Conservation (phyloP, 1,140 invertebrate genomes). For the Panagrolaimus sp. region DNA sequence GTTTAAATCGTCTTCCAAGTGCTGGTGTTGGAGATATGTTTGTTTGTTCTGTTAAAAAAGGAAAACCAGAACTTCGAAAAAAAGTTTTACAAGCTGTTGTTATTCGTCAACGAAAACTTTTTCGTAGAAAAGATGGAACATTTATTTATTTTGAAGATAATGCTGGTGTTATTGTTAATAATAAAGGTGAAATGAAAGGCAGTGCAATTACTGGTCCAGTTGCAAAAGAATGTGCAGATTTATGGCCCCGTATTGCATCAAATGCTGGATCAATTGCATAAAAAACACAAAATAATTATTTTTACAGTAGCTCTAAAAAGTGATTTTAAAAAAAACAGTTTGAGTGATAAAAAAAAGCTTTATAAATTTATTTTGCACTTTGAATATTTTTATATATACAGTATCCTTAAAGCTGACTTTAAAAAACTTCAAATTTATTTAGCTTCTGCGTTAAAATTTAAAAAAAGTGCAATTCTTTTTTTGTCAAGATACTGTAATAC, state of each 20-base stretch:
- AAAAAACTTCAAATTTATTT: too few relatives aligned
- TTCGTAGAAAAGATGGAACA: constrained; percentile 93
- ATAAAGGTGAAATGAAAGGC: constrained; percentile 99
- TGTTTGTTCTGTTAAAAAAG: constrained; percentile 96
- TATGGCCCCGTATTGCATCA: constrained; percentile 98
- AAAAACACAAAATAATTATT: too few relatives aligned
- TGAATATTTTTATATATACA: too few relatives aligned
- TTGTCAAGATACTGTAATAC: too few relatives aligned
- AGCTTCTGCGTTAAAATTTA: too few relatives aligned
- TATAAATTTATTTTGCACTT: too few relatives aligned
- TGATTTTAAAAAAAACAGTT: too few relatives aligned
- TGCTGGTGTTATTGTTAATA: constrained; percentile 98
- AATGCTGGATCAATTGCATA: constrained; percentile 93
- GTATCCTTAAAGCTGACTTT: too few relatives aligned
- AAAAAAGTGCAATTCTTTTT: too few relatives aligned
- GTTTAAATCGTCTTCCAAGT: constrained; percentile 91
- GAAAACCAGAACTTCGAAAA: constrained; percentile 96
- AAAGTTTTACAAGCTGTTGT: constrained; percentile 99
- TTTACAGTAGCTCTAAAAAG: too few relatives aligned
- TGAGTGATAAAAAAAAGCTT: too few relatives aligned
- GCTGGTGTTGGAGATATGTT: constrained; percentile 97
- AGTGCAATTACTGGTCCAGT: constrained; percentile 98
- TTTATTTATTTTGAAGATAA: constrained; percentile 99
- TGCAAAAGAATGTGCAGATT: constrained; percentile 97
- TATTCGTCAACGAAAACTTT: constrained; percentile 92